These are phyloP conservation scores for Phragmatobia fuliginosa DNA, from an alignment of 2,888 invertebrate genomes.

Conservation along the genomic window DNA sequence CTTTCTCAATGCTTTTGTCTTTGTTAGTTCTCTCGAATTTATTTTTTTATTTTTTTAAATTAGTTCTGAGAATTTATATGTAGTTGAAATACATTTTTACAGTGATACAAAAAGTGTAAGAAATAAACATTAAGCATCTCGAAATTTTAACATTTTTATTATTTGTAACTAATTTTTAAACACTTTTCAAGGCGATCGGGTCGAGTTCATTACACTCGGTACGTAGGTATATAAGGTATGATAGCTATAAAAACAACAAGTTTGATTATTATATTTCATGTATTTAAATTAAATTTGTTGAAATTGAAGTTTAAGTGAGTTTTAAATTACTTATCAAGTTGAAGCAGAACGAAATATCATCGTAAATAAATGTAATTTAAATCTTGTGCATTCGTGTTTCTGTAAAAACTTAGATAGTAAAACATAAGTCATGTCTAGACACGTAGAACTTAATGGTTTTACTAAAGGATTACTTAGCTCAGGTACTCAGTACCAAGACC, in stretches of 20 bases:
- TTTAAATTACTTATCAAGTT: neutral
- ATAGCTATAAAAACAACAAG: neutral
- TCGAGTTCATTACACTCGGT: conserved; percentile 80
- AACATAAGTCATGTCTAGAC: neutral
- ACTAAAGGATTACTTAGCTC: neutral
- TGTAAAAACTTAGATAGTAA: neutral
- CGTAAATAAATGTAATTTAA: neutral
- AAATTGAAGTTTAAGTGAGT: neutral
- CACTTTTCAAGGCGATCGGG: conserved; percentile 78
- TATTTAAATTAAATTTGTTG: neutral
- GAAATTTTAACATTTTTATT: conserved; percentile 41
- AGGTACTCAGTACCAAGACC: neutral
- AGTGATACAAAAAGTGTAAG: neutral
- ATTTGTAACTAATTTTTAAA: conserved; percentile 60
- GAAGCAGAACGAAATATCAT: neutral
- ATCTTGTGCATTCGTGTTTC: neutral
- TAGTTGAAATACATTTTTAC: neutral
- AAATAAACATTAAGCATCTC: neutral
- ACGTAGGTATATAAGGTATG: conserved; percentile 45
- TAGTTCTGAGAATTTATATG: neutral
- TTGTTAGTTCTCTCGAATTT: neutral
- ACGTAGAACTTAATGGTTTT: neutral
- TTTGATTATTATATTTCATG: neutral
- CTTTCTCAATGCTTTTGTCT: conserved; percentile 46
- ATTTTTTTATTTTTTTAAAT: neutral